Conservation (phyloP, 35 echinoderm and acorn worm genomes). For the Amphiura filiformis region DNA sequence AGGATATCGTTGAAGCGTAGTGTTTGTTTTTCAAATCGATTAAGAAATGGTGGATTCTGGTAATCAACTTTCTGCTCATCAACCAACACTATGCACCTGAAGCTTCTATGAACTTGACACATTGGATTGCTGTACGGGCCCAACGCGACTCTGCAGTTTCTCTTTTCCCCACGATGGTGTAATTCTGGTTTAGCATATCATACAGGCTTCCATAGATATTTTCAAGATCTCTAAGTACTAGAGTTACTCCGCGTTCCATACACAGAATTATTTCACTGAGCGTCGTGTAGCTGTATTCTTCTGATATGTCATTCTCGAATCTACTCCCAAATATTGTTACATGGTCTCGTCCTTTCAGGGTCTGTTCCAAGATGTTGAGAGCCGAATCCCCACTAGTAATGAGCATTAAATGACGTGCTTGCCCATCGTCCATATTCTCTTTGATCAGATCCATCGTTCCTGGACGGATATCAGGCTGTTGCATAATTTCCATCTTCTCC, state of each 20-base stretch:
- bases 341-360: not conserved
- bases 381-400: conserved; percentile 38
- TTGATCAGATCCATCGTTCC: conserved; percentile 5
- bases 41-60: conserved; percentile 32
- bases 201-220: conserved; percentile 44
- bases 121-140: conserved; percentile 46
- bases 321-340: conserved; percentile 25
- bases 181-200: conserved; percentile 51
- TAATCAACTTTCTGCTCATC: conserved; percentile 50
- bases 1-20: conserved; percentile 31
- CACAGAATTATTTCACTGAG: conserved; percentile 34
- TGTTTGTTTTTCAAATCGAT: conserved; percentile 41
- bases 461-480: not conserved
- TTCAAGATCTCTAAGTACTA: conserved; percentile 29
- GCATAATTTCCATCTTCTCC: not conserved
- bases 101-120: conserved; percentile 35
- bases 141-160: conserved; percentile 31
- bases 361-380: conserved; percentile 20
- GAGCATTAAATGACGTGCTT: conserved; percentile 30
- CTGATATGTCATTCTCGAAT: conserved; percentile 41
- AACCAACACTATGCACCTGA: conserved; percentile 36
- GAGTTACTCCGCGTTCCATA: conserved; percentile 22
- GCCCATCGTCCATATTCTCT: conserved; percentile 15
- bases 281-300: conserved; percentile 21
- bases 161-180: conserved; percentile 30